Evolutionary conservation across 2,113 vertebrate genomes (phyloP).

Genomic region (Rhabdomys dilectus): DNA sequence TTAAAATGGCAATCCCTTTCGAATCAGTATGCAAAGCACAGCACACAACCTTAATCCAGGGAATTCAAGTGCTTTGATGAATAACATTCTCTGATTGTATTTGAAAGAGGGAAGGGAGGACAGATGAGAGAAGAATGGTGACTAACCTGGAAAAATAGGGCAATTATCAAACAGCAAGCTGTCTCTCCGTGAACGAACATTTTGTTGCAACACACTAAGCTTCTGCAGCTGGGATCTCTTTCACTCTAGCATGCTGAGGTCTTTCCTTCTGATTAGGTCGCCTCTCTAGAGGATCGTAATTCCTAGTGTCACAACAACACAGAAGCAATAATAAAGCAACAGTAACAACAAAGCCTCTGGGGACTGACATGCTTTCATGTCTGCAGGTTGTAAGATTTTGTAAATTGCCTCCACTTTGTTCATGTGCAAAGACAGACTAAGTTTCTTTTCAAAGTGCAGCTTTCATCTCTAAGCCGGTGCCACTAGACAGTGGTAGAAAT

Average conservation of each 20-base stretch:
- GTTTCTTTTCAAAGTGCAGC: conserved; percentile 59
- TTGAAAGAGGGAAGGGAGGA: conserved; percentile 29
- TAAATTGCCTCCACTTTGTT: conserved; percentile 68
- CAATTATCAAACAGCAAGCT: conserved; percentile 71
- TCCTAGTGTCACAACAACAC: conserved; percentile 59
- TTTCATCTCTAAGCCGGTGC: conserved; percentile 64
- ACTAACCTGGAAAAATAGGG: conserved; percentile 40
- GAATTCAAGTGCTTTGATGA: conserved; percentile 76
- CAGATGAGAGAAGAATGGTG: conserved; percentile 28
- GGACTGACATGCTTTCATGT: conserved; percentile 62
- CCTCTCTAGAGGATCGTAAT: conserved; percentile 70
- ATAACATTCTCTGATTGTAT: conserved; percentile 54
- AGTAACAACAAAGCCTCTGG: conserved; percentile 60
- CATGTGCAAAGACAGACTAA: conserved; percentile 46
- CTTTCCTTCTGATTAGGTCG: conserved; percentile 74
- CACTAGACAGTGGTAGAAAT: conserved; percentile 30
- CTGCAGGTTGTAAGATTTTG: conserved; percentile 51
- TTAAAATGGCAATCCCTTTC: conserved; percentile 63
- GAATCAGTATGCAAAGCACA: conserved; percentile 61
- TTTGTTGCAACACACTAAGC: neutral
- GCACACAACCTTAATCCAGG: conserved; percentile 20
- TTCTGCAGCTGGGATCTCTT: conserved; percentile 56
- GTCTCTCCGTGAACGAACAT: conserved; percentile 40
- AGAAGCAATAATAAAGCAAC: conserved; percentile 59
- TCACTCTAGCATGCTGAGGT: conserved; percentile 49